Conservation (phyloP, 2,888 invertebrate genomes). For the Drosophila meridiana region DNA sequence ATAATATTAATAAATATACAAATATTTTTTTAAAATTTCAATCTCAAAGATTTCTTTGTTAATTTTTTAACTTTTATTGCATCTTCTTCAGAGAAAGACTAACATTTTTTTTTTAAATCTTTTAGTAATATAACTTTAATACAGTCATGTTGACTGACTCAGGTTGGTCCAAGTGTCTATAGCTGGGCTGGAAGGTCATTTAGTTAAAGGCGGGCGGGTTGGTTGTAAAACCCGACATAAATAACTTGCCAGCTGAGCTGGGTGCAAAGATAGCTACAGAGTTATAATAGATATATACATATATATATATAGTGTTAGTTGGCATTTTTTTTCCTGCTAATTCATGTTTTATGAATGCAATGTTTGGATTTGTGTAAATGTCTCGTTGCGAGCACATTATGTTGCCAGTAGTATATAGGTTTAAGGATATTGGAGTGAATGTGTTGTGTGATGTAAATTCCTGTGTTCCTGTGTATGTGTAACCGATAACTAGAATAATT, state of each 20-base stretch:
- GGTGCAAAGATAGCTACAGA: background rate
- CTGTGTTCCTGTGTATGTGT: too few species aligned
- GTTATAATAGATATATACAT: background rate
- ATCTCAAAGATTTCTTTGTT: background rate
- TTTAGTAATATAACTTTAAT: background rate
- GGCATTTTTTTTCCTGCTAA: background rate
- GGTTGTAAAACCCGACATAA: background rate
- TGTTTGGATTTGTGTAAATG: background rate
- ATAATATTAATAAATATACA: too few species aligned
- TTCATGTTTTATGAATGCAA: background rate
- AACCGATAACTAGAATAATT: too few species aligned
- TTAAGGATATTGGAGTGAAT: background rate
- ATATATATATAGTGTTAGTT: background rate
- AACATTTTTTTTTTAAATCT: background rate
- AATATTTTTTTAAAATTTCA: background rate
- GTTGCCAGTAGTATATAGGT: background rate
- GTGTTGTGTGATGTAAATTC: background rate
- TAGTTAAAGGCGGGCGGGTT: background rate
- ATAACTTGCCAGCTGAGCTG: background rate
- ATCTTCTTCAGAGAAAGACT: background rate
- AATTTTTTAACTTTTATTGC: background rate
- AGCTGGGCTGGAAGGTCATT: conserved; percentile 4
- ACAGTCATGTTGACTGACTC: conserved; percentile 1
- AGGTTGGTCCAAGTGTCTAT: background rate
- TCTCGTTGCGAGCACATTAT: background rate